Evolutionary conservation across 2,888 invertebrate species (phyloP), one percentile per base, ranked within the genome.

Genomic region (Cabera pusaria): DNA sequence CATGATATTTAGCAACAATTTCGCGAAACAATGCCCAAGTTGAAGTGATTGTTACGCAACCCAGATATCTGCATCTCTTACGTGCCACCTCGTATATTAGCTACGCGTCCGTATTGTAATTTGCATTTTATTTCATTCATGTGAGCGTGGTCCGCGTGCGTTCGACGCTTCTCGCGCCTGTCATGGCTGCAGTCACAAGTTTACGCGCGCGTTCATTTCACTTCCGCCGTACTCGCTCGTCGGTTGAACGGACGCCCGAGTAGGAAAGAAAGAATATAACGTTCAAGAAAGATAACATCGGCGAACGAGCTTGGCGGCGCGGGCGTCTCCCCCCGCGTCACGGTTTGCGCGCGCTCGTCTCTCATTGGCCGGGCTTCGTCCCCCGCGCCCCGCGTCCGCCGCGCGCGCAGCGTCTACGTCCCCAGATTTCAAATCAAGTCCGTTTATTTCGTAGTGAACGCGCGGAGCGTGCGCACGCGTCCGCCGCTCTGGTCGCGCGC

Each of bases 401-500:
- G 79, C 78, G 69, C 75, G 80, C 83, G 78, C 85, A 76, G 85
- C 85, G 87, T 86, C 86, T 83, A 80, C 72, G 73, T 78, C 76
- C 70, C 68, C 78, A 82, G 84, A 87, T 88, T 89, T 89, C 69
- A 89, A 90, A 90, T 89, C 89, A 86, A 88, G 80, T 83, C 90
- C 87, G 89, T 88, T 88, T 89, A 89, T 88, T 89, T 85, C 79
- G 74, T 73, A 70, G 74, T 72, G 81, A 79, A 73, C 81, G 66
- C 68, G 61, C 79, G 73, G 52, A 63, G 71, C 62, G 81, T 65
- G 70, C 78, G 82, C 64, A 62, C 63, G 67, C 58, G 62, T 60
- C 59, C 60, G 64, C 52, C 56, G 62, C 42, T 29, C 44, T 49
- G 56, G 59, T 24, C 58, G 72, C 71, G 66, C 69, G 48, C 68